A percentile compares a stretch with the other conserved stretches of the same genome.
Evolutionary conservation across 1,140 invertebrate genomes (phyloP).

Genomic region (Brachionus paranguensis): DNA sequence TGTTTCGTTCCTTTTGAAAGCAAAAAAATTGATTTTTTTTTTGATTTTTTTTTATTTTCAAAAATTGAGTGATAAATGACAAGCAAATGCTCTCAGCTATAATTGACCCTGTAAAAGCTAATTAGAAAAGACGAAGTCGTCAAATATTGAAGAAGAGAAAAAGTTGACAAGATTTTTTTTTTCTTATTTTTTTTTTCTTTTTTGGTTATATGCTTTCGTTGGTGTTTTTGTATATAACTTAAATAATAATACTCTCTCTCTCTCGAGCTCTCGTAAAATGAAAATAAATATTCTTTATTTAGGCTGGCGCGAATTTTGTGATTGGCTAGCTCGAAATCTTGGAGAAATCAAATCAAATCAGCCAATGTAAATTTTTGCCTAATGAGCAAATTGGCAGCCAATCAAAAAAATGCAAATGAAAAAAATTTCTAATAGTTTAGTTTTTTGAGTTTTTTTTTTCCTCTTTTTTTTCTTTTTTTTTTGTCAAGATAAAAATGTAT

Average conservation of each 20-base stretch:
- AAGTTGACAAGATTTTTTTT: background rate
- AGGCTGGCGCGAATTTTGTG: background rate
- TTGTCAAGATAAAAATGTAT: background rate
- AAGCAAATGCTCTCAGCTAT: constrained; percentile 31
- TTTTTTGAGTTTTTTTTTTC: background rate
- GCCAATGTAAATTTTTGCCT: constrained; percentile 13
- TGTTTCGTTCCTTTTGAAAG: background rate
- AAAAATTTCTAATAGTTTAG: too few species aligned
- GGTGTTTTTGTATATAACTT: background rate
- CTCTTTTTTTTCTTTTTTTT: background rate
- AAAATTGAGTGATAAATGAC: background rate
- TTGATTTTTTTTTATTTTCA: background rate
- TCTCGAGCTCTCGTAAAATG: background rate
- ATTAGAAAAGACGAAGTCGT: background rate
- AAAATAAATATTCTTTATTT: background rate
- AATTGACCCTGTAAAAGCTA: constrained; percentile 32
- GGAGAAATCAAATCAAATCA: background rate
- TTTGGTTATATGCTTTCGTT: background rate
- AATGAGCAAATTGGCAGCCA: background rate
- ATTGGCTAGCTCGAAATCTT: background rate
- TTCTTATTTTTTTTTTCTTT: too few species aligned
- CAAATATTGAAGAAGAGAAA: background rate
- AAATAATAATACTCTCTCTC: background rate
- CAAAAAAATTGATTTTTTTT: background rate
- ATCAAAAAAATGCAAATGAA: background rate